A percentile compares a stretch with the other conserved stretches of the same genome.
Conservation (phyloP, 2,797 vertebrate species). For the Balearica regulorum region DNA sequence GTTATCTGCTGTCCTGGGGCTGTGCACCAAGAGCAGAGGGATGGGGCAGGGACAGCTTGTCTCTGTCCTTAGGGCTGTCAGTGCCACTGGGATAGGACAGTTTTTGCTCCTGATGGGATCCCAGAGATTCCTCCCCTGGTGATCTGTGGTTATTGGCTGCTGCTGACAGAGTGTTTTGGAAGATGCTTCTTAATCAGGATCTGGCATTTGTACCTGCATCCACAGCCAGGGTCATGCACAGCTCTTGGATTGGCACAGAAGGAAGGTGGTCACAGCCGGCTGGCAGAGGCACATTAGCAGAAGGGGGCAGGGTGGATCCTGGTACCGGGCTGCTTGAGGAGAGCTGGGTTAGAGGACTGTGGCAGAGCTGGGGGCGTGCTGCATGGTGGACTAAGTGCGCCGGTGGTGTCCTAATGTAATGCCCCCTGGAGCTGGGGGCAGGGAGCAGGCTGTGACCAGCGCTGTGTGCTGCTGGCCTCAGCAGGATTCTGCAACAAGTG, state of each 20-base stretch:
- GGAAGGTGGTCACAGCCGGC: not conserved
- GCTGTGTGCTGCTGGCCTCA: constrained; percentile 1
- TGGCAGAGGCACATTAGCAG: not conserved
- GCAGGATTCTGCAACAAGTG: constrained; percentile 3
- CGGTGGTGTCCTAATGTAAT: not conserved
- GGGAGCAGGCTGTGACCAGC: constrained; percentile 6
- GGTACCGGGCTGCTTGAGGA: not conserved
- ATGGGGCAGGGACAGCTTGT: not conserved
- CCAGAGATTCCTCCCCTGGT: not conserved
- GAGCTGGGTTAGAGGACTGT: not conserved
- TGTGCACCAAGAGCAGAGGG: not conserved
- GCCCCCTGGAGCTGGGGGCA: not conserved
- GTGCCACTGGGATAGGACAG: not conserved
- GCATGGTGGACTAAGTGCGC: not conserved
- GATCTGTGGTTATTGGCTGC: not conserved
- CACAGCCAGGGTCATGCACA: rapidly evolving
- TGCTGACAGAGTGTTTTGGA: not conserved
- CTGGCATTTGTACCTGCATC: not conserved
- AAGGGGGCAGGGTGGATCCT: not conserved
- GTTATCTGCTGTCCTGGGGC: not conserved
- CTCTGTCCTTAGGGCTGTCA: not conserved
- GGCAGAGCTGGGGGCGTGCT: not conserved
- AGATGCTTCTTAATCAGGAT: not conserved
- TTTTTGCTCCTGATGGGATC: not conserved
- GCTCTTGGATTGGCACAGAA: not conserved